A percentile compares a stretch with the other conserved stretches of the same genome.
phyloP scores from a whole-genome alignment of 2,797 vertebrate genomes.

The Hirundo rustica region DNA sequence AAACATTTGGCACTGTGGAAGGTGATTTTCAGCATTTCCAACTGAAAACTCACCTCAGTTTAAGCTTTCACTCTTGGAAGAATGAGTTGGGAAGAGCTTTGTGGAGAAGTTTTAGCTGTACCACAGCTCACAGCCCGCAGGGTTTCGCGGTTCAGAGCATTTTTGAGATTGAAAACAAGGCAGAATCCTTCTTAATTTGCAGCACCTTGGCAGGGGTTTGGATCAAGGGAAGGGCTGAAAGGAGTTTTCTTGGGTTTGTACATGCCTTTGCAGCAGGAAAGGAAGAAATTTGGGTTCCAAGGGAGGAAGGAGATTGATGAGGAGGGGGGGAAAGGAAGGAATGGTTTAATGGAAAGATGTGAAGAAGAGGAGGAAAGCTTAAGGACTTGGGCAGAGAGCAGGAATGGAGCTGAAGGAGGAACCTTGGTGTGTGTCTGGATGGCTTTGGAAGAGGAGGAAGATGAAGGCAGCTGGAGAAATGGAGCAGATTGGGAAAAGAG shows the following conservation, averaged over 20 bases:
- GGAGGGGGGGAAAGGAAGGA: not conserved
- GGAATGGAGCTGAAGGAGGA: not conserved
- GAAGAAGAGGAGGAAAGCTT: not conserved
- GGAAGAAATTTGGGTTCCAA: not conserved
- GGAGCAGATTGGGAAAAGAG: not conserved
- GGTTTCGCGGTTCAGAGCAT: not conserved
- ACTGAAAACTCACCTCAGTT: not conserved
- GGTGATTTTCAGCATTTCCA: not conserved
- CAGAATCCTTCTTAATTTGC: not conserved
- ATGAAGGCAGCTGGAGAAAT: not conserved
- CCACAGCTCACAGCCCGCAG: not conserved
- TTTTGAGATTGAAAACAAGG: not conserved
- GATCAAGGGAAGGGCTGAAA: not conserved
- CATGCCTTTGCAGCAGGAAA: not conserved
- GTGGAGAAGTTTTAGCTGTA: not conserved
- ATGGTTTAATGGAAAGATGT: not conserved
- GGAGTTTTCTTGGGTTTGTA: not conserved
- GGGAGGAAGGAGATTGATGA: not conserved
- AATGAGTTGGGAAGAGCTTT: not conserved
- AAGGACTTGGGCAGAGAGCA: not conserved
- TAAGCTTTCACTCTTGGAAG: not conserved
- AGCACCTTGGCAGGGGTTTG: not conserved
- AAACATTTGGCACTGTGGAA: not conserved
- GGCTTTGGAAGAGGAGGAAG: not conserved
- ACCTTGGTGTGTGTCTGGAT: not conserved